Conservation (phyloP, 2,113 vertebrate genomes). For the Peromyscus californicus region DNA sequence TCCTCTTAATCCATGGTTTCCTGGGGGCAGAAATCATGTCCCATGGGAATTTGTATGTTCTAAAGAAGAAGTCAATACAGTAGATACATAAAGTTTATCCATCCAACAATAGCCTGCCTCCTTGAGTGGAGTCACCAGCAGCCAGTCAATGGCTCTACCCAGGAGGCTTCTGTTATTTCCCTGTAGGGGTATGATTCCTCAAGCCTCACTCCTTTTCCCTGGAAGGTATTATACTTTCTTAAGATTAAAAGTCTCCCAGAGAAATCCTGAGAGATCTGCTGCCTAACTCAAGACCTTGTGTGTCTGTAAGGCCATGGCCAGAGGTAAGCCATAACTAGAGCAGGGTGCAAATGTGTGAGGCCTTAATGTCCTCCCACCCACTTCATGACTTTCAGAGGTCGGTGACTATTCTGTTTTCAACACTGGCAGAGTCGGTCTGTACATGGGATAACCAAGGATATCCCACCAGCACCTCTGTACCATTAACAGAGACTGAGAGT, state of each 20-base stretch:
- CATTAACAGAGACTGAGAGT: background rate
- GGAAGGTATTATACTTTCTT: background rate
- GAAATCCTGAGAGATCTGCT: background rate
- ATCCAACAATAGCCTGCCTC: background rate
- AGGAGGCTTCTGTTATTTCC: background rate
- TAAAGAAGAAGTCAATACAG: background rate
- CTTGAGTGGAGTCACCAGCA: background rate
- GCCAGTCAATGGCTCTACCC: background rate
- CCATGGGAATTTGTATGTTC: background rate
- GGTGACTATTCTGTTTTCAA: background rate
- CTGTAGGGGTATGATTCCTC: background rate
- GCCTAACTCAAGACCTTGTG: background rate
- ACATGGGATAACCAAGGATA: background rate
- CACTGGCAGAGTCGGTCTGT: background rate
- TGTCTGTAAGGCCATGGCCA: background rate
- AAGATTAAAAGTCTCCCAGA: background rate
- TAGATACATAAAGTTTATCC: background rate
- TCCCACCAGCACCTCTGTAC: background rate
- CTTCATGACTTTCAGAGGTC: background rate
- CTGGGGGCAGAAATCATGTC: background rate
- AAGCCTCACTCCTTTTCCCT: no score
- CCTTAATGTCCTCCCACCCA: background rate
- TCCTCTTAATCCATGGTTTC: no score
- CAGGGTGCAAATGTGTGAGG: accelerated
- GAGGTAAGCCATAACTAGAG: background rate